A percentile compares a stretch with the other conserved stretches of the same genome.
Conservation (phyloP, 92 coral and sea anemone species). For the Porites lobata region DNA sequence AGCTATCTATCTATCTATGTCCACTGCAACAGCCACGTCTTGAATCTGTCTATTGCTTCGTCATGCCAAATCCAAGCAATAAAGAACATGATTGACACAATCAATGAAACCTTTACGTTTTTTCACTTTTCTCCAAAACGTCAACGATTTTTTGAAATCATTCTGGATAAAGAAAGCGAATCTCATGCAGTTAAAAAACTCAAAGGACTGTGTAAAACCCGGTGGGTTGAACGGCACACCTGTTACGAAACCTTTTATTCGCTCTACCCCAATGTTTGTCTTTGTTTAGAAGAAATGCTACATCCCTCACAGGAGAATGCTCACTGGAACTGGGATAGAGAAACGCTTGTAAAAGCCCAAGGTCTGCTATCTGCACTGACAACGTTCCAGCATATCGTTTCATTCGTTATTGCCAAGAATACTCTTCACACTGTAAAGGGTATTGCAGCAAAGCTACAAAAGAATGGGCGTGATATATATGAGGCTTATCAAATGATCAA, state of each 20-base stretch:
- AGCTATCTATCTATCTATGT: no score
- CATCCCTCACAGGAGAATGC: constrained; percentile 4
- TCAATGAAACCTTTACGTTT: constrained; percentile 29
- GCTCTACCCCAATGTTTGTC: constrained; percentile 32
- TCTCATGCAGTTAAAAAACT: constrained; percentile 28
- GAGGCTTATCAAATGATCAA: no score
- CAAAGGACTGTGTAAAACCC: constrained; percentile 41
- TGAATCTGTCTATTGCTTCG: constrained; percentile 31
- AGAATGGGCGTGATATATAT: not conserved
- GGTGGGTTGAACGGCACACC: constrained; percentile 40
- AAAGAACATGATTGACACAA: constrained; percentile 22
- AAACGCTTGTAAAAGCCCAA: no score
- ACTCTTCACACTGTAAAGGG: constrained; percentile 21
- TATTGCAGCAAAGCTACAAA: no score
- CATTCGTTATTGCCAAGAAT: constrained; percentile 20
- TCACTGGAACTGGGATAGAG: constrained; percentile 40
- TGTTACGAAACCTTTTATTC: constrained; percentile 38
- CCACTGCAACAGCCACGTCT: constrained; percentile 34
- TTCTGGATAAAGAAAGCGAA: constrained; percentile 11
- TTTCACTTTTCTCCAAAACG: constrained; percentile 47
- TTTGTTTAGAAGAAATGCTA: constrained; percentile 30
- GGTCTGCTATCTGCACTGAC: no score
- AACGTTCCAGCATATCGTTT: constrained; percentile 15
- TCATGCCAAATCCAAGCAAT: no score
- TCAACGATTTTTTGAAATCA: constrained; percentile 19